A percentile compares a stretch with the other conserved stretches of the same genome.
These are phyloP conservation scores for Leucosticte australis DNA, from an alignment of 2,113 vertebrate species.

Conservation along the genomic window DNA sequence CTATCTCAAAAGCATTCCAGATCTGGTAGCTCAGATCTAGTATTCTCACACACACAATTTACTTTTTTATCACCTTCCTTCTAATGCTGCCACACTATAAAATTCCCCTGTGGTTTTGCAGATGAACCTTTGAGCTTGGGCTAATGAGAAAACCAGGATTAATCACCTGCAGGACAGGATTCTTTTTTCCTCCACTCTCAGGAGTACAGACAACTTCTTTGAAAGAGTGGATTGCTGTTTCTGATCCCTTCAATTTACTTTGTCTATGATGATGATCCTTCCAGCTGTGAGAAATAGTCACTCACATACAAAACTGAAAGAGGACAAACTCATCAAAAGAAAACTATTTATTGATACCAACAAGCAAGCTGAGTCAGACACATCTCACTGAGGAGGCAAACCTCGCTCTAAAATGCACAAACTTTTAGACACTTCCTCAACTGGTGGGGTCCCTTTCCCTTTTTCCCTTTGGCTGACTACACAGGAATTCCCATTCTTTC, in stretches of 20 bases:
- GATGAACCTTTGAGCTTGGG: neutral
- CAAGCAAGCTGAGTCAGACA: neutral
- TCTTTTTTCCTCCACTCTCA: neutral
- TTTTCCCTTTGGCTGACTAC: neutral
- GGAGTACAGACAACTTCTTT: neutral
- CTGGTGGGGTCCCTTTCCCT: neutral
- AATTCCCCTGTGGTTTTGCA: neutral
- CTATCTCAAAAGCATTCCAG: neutral
- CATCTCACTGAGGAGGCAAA: neutral
- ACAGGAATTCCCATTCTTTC: neutral
- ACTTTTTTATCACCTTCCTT: neutral
- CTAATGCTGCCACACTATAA: neutral
- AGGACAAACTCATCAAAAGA: neutral
- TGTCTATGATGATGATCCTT: neutral
- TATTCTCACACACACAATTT: neutral
- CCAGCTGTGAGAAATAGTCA: neutral
- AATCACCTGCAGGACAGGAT: neutral
- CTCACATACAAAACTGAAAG: neutral
- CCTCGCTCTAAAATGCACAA: neutral
- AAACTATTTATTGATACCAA: neutral
- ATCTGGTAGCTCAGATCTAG: neutral
- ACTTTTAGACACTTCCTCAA: neutral
- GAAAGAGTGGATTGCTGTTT: neutral
- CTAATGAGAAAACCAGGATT: neutral
- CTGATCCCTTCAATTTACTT: neutral